phyloP scores from a whole-genome alignment of 2,113 vertebrate species.

The Orientallactaga bullata region DNA sequence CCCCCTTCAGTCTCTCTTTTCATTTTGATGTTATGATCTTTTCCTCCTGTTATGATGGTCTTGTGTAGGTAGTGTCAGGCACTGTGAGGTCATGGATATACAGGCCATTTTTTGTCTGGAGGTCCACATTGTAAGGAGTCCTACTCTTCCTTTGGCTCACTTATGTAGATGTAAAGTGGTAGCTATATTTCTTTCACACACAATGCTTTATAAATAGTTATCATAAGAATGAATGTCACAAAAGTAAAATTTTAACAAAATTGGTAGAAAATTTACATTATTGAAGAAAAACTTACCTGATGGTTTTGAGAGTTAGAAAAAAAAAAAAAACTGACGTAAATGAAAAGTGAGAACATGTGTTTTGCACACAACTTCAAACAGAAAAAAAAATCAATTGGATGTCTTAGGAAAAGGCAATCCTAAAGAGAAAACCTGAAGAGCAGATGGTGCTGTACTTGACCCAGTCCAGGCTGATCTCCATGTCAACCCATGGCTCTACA shows the following conservation, averaged over 20 bases:
- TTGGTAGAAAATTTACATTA: too few relatives aligned
- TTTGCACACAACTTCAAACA: not conserved
- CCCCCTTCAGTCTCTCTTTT: too few relatives aligned
- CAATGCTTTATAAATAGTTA: not conserved
- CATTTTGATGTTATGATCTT: too few relatives aligned
- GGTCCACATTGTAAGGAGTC: too few relatives aligned
- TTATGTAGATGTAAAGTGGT: not conserved
- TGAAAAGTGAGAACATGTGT: not conserved
- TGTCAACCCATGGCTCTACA: not conserved
- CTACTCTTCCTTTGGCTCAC: too few relatives aligned
- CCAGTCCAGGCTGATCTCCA: not conserved
- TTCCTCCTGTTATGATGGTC: too few relatives aligned
- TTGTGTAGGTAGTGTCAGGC: too few relatives aligned
- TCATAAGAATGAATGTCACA: not conserved
- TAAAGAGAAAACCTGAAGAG: not conserved
- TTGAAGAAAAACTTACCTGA: not conserved
- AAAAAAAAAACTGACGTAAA: not conserved
- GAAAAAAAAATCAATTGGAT: not conserved
- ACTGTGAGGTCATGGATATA: too few relatives aligned
- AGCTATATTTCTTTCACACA: not conserved
- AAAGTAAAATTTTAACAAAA: too few relatives aligned
- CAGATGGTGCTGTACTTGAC: not conserved
- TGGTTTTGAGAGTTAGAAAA: not conserved
- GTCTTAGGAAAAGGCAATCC: not conserved
- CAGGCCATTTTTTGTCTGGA: too few relatives aligned